Percentiles rank a stretch among this genome's conserved stretches.
These are phyloP conservation scores for Trialeurodes vaporariorum DNA, from an alignment of 1,140 invertebrate genomes.

Conservation along the genomic window DNA sequence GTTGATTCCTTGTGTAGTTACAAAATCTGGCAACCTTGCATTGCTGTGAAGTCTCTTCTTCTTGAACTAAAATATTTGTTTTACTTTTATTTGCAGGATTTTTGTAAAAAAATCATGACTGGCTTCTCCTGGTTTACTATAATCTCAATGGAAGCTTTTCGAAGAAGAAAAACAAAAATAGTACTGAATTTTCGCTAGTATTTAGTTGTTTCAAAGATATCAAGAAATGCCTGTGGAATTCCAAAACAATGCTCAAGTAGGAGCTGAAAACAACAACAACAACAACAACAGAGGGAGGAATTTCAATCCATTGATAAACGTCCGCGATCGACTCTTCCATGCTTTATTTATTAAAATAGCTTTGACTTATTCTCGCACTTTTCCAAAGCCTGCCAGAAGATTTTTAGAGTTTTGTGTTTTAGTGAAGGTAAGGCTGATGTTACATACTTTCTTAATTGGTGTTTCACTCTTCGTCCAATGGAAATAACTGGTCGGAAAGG, in stretches of 20 bases:
- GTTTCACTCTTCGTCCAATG: too few relatives aligned
- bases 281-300: constrained; percentile 28
- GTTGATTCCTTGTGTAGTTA: too few relatives aligned
- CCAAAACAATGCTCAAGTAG: neutral
- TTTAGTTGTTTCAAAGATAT: neutral
- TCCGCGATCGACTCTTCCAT: constrained; percentile 88
- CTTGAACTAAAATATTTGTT: too few relatives aligned
- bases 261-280: constrained; percentile 19
- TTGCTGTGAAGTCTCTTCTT: too few relatives aligned
- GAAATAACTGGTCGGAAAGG: too few relatives aligned
- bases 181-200: neutral
- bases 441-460: too few relatives aligned
- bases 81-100: too few relatives aligned
- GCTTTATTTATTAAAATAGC: constrained; percentile 87
- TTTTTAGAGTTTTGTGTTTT: constrained; percentile 85
- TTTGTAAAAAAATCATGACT: too few relatives aligned
- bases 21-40: too few relatives aligned
- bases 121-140: too few relatives aligned
- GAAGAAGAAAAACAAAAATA: neutral
- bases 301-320: constrained; percentile 61
- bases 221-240: neutral
- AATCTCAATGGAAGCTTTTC: neutral
- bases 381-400: constrained; percentile 72
- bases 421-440: constrained; percentile 60
- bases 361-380: constrained; percentile 75